These are phyloP conservation scores for Euwallacea fornicatus DNA, from an alignment of 1,140 invertebrate genomes.

Conservation along the genomic window DNA sequence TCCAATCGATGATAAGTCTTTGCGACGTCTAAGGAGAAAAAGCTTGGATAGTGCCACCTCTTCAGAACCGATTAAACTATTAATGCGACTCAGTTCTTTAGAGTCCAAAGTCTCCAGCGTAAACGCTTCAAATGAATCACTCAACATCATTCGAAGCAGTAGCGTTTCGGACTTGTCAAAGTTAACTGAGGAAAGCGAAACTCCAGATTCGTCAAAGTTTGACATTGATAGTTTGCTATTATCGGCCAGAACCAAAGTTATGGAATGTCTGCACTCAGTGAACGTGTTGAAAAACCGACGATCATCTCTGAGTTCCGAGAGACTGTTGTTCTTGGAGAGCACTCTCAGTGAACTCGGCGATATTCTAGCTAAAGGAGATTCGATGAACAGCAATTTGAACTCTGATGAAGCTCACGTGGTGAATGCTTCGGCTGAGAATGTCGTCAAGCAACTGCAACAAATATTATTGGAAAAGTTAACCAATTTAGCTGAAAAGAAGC, in stretches of 20 bases:
- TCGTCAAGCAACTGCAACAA: slow-evolving; percentile 65
- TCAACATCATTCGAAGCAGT: slow-evolving; percentile 50
- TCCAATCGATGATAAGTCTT: slow-evolving; percentile 55
- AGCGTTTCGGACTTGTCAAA: slow-evolving; percentile 52
- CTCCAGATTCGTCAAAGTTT: not conserved
- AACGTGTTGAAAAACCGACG: slow-evolving; percentile 41
- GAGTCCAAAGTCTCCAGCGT: slow-evolving; percentile 68
- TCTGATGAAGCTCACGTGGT: slow-evolving; percentile 55
- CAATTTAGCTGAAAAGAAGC: slow-evolving; percentile 66
- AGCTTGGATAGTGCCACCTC: slow-evolving; percentile 74
- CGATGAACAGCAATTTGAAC: slow-evolving; percentile 43
- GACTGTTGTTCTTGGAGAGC: slow-evolving; percentile 61
- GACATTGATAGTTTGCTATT: slow-evolving; percentile 31
- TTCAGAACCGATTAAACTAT: slow-evolving; percentile 75
- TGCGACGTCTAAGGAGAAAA: slow-evolving; percentile 63
- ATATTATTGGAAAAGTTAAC: slow-evolving; percentile 66
- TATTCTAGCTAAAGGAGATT: slow-evolving; percentile 59
- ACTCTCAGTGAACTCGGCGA: slow-evolving; percentile 61
- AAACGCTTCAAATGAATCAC: slow-evolving; percentile 59
- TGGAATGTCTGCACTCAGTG: slow-evolving; percentile 46
- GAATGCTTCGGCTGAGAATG: slow-evolving; percentile 61
- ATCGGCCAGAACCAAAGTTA: slow-evolving; percentile 47
- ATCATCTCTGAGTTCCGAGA: slow-evolving; percentile 35
- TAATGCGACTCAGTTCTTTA: slow-evolving; percentile 71
- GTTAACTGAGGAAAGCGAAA: slow-evolving; percentile 30